Conservation (phyloP, 2,113 vertebrate genomes). For the Microtus ochrogaster region DNA sequence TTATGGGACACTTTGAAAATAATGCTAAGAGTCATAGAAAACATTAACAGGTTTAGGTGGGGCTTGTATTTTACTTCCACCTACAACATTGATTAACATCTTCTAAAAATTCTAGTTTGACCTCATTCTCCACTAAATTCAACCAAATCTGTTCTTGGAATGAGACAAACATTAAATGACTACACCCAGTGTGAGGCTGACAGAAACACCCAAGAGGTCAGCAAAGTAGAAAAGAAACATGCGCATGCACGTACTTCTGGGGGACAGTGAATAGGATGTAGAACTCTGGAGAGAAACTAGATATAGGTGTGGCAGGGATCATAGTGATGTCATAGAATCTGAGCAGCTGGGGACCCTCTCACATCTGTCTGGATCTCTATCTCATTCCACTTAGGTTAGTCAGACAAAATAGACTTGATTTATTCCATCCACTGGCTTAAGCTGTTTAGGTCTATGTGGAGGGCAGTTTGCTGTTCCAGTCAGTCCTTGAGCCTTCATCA, state of each 20-base stretch:
- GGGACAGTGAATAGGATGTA: neutral
- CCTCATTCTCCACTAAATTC: slow-evolving; percentile 14
- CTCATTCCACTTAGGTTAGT: neutral
- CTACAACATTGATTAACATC: slow-evolving; percentile 1
- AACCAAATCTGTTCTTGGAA: slow-evolving; percentile 33
- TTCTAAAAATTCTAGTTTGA: slow-evolving; percentile 24
- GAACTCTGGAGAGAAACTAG: neutral
- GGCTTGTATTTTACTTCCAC: neutral
- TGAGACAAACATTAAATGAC: slow-evolving; percentile 22
- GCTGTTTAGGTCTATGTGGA: neutral
- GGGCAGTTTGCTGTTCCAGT: neutral
- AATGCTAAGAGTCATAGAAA: neutral
- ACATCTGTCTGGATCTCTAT: neutral
- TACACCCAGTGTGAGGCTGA: neutral
- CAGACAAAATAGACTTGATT: slow-evolving; percentile 20
- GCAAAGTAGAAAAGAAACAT: slow-evolving; percentile 8
- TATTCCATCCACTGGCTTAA: neutral
- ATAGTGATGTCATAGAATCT: neutral
- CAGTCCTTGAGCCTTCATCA: slow-evolving; percentile 7
- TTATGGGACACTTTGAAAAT: no score
- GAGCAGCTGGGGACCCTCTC: slow-evolving; percentile 9
- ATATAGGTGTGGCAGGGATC: neutral
- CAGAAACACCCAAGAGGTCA: slow-evolving; percentile 25
- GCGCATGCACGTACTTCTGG: neutral
- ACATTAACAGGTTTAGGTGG: neutral